Conservation (phyloP, 2,113 vertebrate genomes). For the Tichodroma muraria region DNA sequence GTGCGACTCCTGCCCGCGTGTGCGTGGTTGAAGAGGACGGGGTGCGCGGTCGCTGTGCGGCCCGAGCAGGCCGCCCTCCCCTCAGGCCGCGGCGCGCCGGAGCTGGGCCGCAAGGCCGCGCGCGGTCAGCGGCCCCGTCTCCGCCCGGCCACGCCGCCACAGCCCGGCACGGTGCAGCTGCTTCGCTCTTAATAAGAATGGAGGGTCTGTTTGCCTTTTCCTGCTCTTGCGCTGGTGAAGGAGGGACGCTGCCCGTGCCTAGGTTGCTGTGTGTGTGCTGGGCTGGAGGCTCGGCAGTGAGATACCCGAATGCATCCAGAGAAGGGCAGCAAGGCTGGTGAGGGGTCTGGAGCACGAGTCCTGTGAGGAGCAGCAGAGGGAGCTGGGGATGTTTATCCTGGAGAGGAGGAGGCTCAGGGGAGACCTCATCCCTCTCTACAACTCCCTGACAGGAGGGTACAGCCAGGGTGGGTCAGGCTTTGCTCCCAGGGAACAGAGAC, state of each 20-base stretch:
- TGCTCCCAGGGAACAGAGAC: neutral
- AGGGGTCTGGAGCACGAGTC: too few relatives aligned
- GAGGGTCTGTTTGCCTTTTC: neutral
- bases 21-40: neutral
- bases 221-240: neutral
- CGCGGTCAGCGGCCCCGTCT: too few relatives aligned
- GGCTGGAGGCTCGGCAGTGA: neutral
- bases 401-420: neutral
- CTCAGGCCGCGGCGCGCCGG: too few relatives aligned
- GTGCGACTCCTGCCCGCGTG: accelerated
- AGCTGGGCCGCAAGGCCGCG: neutral
- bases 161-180: neutral
- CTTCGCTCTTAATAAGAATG: neutral
- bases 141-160: too few relatives aligned
- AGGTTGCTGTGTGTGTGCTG: neutral
- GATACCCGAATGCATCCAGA: neutral
- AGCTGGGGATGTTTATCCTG: neutral
- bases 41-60: neutral
- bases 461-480: neutral
- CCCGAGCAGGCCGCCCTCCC: neutral
- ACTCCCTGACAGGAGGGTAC: neutral
- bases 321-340: neutral
- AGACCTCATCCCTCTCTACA: neutral
- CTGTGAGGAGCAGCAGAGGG: neutral
- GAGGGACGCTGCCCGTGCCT: neutral